phyloP scores from a whole-genome alignment of 23 tunicate genomes.

The Halocynthia aurantium region DNA sequence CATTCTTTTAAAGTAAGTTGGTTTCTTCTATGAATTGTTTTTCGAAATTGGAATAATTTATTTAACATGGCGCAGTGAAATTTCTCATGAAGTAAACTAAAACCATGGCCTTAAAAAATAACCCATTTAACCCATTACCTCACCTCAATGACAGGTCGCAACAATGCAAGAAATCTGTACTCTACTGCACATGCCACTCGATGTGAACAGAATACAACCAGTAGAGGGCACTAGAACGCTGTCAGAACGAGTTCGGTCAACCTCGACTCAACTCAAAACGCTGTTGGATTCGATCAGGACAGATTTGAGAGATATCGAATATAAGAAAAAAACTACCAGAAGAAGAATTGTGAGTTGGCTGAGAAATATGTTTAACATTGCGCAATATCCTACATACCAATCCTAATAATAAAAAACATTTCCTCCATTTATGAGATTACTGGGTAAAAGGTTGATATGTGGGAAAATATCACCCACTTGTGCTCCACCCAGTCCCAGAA shows the following conservation, averaged over 20 bases:
- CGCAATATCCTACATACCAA: background rate
- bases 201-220: conserved; percentile 6
- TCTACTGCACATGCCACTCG: conserved; percentile 22
- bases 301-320: conserved; percentile 43
- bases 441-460: background rate
- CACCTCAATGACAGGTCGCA: conserved; percentile 22
- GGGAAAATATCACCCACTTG: background rate
- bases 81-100: too few species aligned
- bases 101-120: too few species aligned
- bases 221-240: conserved; percentile 45
- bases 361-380: background rate
- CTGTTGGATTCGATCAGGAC: conserved; percentile 38
- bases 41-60: too few species aligned
- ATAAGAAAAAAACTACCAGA: conserved; percentile 24
- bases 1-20: conserved; percentile 31
- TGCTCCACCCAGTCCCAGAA: background rate
- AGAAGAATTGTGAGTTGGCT: conserved; percentile 28
- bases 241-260: conserved; percentile 24
- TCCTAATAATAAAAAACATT: background rate
- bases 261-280: conserved; percentile 22
- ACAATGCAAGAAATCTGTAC: conserved; percentile 43
- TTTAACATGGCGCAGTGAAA: too few species aligned
- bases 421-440: background rate
- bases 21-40: too few species aligned
- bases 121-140: background rate